Conservation (phyloP, 1,140 invertebrate genomes). For the Drosophila lacertosa region DNA sequence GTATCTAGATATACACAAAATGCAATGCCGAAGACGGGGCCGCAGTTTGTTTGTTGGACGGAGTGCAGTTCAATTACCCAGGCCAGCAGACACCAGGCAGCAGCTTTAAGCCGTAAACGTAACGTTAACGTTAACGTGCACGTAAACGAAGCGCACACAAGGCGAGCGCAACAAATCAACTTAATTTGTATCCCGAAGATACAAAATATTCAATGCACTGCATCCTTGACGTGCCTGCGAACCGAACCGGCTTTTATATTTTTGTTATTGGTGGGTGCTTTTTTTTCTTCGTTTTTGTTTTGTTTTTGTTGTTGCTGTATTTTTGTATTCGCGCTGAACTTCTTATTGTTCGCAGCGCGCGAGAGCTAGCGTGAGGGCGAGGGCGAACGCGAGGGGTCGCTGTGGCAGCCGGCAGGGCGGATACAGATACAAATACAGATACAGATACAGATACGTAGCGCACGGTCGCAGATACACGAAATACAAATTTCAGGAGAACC, state of each 20-base stretch:
- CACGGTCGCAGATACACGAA: slow-evolving; percentile 18
- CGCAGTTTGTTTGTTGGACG: slow-evolving; percentile 12
- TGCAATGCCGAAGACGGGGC: slow-evolving; percentile 39
- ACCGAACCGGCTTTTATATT: slow-evolving; percentile 46
- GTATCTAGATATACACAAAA: slow-evolving; percentile 61
- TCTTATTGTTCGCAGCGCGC: slow-evolving; percentile 10
- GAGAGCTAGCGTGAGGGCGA: slow-evolving; percentile 10
- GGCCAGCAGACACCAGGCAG: not conserved
- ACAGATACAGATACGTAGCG: slow-evolving; percentile 28
- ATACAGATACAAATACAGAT: slow-evolving; percentile 13
- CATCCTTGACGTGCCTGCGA: slow-evolving; percentile 53
- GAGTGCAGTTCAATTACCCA: slow-evolving; percentile 75
- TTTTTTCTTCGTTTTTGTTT: slow-evolving; percentile 3
- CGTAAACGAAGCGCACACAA: slow-evolving; percentile 21
- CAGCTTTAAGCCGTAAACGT: slow-evolving; percentile 21
- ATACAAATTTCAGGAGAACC: slow-evolving; percentile 46
- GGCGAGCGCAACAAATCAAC: slow-evolving; percentile 71
- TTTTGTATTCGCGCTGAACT: slow-evolving; percentile 19
- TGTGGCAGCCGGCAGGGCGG: slow-evolving; percentile 3
- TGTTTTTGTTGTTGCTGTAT: slow-evolving; percentile 28
- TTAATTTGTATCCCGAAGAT: slow-evolving; percentile 76
- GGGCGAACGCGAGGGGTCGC: slow-evolving; percentile 7
- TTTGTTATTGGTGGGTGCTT: slow-evolving; percentile 62
- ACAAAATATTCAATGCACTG: slow-evolving; percentile 55
- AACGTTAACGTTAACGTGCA: slow-evolving; percentile 12